Percentiles rank a stretch among this genome's conserved stretches.
Evolutionary conservation across 2,888 invertebrate genomes (phyloP).

Genomic region (Caenorhabditis parvicauda): DNA sequence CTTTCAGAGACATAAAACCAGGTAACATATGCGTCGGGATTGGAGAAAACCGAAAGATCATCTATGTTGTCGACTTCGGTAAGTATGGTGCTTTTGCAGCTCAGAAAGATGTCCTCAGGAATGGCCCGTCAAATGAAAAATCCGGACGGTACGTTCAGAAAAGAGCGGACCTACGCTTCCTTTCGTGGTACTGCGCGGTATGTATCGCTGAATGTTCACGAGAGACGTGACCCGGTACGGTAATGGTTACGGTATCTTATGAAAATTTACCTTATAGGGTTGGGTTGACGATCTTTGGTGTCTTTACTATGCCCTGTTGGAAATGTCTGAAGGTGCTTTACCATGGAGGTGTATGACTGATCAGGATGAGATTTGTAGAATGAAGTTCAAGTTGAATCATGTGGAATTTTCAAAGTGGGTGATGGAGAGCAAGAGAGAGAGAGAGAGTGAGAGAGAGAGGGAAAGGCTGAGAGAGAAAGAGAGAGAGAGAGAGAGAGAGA

Average conservation of each 20-base stretch:
- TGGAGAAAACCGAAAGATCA: constrained; percentile 30
- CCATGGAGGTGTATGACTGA: constrained; percentile 49
- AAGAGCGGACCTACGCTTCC: constrained; percentile 49
- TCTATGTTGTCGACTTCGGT: constrained; percentile 58
- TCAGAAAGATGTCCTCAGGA: constrained; percentile 10
- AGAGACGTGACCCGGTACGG: constrained; percentile 37
- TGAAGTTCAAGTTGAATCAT: constrained; percentile 15
- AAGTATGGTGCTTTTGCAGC: not conserved
- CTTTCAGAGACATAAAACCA: constrained; percentile 51
- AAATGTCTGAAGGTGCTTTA: constrained; percentile 47
- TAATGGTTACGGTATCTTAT: not conserved
- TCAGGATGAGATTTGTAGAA: constrained; percentile 40
- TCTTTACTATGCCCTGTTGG: constrained; percentile 49
- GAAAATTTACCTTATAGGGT: constrained; percentile 29
- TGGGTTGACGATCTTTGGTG: constrained; percentile 50
- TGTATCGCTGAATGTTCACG: constrained; percentile 54
- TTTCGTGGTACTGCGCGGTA: constrained; percentile 58
- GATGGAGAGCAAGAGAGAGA: no score
- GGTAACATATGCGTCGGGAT: constrained; percentile 55
- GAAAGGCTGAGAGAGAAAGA: not conserved
- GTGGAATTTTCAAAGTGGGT: constrained; percentile 9
- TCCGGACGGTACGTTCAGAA: constrained; percentile 41
- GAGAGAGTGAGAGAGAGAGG: not conserved
- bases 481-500: not conserved
- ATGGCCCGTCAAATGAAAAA: constrained; percentile 38